Evolutionary conservation across 2,888 invertebrate species (phyloP).

Genomic region (Dynastes maya): DNA sequence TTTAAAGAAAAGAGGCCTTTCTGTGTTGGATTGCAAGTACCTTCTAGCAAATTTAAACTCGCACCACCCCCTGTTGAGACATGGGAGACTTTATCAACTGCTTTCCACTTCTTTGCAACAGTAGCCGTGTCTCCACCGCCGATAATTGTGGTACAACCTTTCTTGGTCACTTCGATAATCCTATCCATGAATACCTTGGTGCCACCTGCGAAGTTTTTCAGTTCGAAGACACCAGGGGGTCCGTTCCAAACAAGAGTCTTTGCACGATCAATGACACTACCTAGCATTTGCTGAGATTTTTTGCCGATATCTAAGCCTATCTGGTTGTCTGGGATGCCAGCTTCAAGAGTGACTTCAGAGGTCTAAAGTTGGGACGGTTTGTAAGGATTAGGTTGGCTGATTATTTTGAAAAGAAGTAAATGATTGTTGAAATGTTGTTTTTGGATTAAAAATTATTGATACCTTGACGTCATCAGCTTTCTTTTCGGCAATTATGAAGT

Average conservation of each 20-base stretch:
- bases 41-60: constrained; percentile 91
- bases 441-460: constrained; percentile 38
- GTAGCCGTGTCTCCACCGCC: constrained; percentile 96
- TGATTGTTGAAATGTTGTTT: neutral
- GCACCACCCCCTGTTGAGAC: constrained; percentile 96
- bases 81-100: constrained; percentile 95
- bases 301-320: constrained; percentile 97
- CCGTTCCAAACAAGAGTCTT: constrained; percentile 99
- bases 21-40: constrained; percentile 67
- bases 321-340: constrained; percentile 94
- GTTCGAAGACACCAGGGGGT: constrained; percentile 98
- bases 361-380: constrained; percentile 63
- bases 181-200: constrained; percentile 95
- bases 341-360: constrained; percentile 82
- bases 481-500: constrained; percentile 96
- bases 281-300: constrained; percentile 85
- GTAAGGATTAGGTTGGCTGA: neutral
- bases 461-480: constrained; percentile 93
- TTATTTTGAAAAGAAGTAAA: neutral
- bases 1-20: too few relatives aligned
- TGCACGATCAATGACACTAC: constrained; percentile 87
- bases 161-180: constrained; percentile 90
- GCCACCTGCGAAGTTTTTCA: constrained; percentile 92
- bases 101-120: constrained; percentile 95
- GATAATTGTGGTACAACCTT: constrained; percentile 91